Conservation (phyloP, 2,888 invertebrate species). For the Leucoptera coffeella region DNA sequence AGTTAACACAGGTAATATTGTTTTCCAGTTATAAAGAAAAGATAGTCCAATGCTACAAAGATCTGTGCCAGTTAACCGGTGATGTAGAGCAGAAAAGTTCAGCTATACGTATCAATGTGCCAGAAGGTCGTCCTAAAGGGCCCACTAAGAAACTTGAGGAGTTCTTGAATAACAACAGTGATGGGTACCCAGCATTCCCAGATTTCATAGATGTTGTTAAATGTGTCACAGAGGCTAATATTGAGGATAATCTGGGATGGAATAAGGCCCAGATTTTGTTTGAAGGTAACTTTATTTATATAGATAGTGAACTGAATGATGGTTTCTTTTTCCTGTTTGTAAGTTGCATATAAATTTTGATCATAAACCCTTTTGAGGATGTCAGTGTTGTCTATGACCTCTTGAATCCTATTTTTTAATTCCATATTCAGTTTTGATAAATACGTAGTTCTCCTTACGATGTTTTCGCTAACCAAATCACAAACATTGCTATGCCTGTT, state of each 20-base stretch:
- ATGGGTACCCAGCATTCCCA: conserved; percentile 25
- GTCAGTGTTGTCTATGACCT: too few species aligned
- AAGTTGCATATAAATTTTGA: too few species aligned
- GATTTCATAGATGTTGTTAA: conserved; percentile 40
- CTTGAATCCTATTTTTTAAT: too few species aligned
- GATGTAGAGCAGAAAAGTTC: conserved; percentile 1
- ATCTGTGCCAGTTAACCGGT: conserved; percentile 16
- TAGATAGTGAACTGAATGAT: background rate
- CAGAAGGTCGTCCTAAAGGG: conserved; percentile 8
- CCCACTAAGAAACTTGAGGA: conserved; percentile 20
- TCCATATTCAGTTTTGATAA: too few species aligned
- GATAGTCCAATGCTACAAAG: conserved; percentile 16
- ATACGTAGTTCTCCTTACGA: too few species aligned
- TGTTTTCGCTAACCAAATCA: too few species aligned
- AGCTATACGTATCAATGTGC: background rate
- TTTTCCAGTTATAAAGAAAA: conserved; percentile 16
- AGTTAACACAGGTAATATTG: conserved; percentile 23
- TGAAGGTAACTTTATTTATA: conserved; percentile 26
- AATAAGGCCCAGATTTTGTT: conserved; percentile 10
- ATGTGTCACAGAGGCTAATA: conserved; percentile 18
- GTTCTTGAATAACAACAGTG: conserved; percentile 19
- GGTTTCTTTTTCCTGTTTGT: too few species aligned
- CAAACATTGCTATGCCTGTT: too few species aligned
- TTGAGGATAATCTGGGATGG: conserved; percentile 15
- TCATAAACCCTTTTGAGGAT: too few species aligned